Evolutionary conservation across 92 coral and sea anemone genomes (phyloP), one percentile per base, ranked within the genome.

Genomic region (Metridium senile): DNA sequence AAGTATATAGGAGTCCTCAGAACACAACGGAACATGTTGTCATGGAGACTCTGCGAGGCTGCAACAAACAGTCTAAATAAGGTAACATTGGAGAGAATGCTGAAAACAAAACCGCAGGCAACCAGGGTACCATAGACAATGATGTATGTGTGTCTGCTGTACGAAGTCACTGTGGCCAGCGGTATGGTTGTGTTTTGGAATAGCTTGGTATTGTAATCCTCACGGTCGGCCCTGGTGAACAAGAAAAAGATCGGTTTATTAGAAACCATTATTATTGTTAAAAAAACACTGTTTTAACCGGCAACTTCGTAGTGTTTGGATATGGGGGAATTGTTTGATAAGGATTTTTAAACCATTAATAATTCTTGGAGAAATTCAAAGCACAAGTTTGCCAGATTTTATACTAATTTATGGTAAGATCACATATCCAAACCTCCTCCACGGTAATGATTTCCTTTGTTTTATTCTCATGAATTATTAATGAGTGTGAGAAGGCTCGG

Each of bases 1-100:
- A 93, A 93, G 80, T 93, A 88, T 17, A 91, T 88, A 10, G 93
- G 93, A 19, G 98, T 97, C 23, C 79, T 82, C 35, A 93, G 85
- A 17, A 93, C 89, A 26, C 86, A 78, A 16, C 69, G 65, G 61
- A 93, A 93, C 98, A 93, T 93, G 68, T 58, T 71, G 84, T 91
- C 81, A 61, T 93, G 98, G 20, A 93, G 89, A 70, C 80, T 84
- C 71, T 77, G 93, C 7, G 98, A 91, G 9, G 98, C 87, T 13
- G 82, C 69, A 52, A 94, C 85, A 52, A 88, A 78, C 46, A 94
- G 32, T 26, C 84, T 79, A 35, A 80, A 87, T 58, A 89, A 85
- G 29, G 70, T n/a, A 13, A 82, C 47, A 9, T 86, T 82, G 10
- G 87, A 74, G 2, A 71, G 72, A 33, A 83, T 63, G 66, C 89